phyloP scores from a whole-genome alignment of 2,113 vertebrate species.

The Pao palembangensis region DNA sequence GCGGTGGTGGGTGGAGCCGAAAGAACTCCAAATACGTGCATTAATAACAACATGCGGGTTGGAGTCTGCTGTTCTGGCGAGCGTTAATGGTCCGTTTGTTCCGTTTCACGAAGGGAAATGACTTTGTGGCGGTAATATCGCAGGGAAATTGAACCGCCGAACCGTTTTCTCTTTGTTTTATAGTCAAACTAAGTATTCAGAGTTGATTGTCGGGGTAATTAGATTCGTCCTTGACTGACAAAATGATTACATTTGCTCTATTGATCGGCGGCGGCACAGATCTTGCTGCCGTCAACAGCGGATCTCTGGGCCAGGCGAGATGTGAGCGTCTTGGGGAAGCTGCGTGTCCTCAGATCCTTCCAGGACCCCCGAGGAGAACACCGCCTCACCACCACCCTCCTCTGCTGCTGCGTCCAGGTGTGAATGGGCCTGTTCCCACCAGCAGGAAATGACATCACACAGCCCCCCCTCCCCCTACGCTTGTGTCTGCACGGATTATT shows the following conservation, averaged over 20 bases:
- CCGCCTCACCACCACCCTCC: slow-evolving; percentile 16
- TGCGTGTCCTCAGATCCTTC: slow-evolving; percentile 1
- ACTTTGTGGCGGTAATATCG: neutral
- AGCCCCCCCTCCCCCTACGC: neutral
- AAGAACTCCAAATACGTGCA: slow-evolving; percentile 3
- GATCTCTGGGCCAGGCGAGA: neutral
- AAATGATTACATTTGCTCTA: slow-evolving; percentile 38
- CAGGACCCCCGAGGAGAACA: neutral
- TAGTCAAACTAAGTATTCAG: slow-evolving; percentile 18
- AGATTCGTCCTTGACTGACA: slow-evolving; percentile 29
- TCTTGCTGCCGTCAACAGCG: slow-evolving; percentile 1
- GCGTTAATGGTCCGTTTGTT: neutral
- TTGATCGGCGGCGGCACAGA: slow-evolving; percentile 29
- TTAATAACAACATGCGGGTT: no score
- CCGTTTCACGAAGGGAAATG: neutral
- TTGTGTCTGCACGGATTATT: neutral
- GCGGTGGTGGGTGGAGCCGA: no score
- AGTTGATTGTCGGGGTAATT: slow-evolving; percentile 30
- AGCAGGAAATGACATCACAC: neutral
- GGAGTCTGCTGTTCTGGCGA: no score
- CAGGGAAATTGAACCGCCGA: neutral
- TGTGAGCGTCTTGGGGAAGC: neutral
- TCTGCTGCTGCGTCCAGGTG: slow-evolving; percentile 16
- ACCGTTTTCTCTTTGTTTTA: slow-evolving; percentile 2
- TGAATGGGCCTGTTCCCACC: slow-evolving; percentile 9